Evolutionary conservation across 2,797 vertebrate species (phyloP).

Genomic region (Falco berigora): DNA sequence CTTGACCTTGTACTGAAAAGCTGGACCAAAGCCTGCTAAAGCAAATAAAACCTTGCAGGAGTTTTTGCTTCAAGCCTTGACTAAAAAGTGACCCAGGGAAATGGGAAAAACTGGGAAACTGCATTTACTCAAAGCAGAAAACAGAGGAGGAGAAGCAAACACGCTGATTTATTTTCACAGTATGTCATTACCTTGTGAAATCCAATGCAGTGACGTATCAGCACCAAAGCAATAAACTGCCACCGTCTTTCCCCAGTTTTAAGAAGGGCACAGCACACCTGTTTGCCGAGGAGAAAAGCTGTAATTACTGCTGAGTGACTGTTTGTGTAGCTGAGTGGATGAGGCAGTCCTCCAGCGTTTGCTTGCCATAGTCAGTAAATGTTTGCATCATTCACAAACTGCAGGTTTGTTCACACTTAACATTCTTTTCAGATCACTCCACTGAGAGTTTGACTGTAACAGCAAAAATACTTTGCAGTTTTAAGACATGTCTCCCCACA

Average conservation of each 20-base stretch:
- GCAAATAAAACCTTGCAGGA: background rate
- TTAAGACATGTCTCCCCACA: background rate
- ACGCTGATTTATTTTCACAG: background rate
- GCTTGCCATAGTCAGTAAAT: background rate
- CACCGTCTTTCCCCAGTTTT: background rate
- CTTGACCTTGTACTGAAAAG: background rate
- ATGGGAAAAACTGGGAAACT: background rate
- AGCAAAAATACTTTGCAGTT: constrained; percentile 8
- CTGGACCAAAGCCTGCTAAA: background rate
- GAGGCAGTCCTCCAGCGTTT: background rate
- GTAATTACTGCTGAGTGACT: background rate
- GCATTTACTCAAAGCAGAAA: background rate
- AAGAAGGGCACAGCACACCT: background rate
- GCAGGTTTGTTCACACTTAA: constrained; percentile 3
- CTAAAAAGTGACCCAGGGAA: background rate
- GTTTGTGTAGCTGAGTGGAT: background rate
- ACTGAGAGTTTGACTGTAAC: background rate
- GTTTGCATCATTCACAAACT: background rate
- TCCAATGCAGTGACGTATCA: background rate
- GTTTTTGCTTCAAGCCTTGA: background rate
- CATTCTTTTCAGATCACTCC: background rate
- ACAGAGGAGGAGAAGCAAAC: background rate
- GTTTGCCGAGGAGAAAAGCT: background rate
- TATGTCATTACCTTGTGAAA: background rate
- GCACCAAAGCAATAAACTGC: background rate